Conservation (phyloP, 2,113 vertebrate species). For the Ceyx cyanopectus region DNA sequence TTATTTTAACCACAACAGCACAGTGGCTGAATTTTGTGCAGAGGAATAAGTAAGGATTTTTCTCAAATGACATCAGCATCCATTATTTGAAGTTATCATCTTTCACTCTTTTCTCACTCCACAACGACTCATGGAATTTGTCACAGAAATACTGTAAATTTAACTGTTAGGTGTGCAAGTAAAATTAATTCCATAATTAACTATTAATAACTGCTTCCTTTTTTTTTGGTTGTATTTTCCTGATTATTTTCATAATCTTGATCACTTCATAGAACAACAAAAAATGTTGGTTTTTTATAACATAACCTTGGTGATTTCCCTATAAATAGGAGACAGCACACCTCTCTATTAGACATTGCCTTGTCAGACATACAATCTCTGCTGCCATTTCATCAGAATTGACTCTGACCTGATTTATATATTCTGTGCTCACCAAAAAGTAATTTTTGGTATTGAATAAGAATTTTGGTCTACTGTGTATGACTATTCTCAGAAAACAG, state of each 20-base stretch:
- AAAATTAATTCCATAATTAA: not conserved
- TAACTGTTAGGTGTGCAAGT: not conserved
- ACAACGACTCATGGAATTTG: slow-evolving; percentile 13
- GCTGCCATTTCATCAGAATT: not conserved
- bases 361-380: not conserved
- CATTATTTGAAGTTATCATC: not conserved
- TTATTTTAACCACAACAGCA: not conserved
- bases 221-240: not conserved
- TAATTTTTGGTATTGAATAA: no score
- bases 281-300: not conserved
- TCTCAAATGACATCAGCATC: not conserved
- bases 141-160: not conserved
- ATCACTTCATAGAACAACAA: not conserved
- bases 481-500: no score
- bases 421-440: no score
- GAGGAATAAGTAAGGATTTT: not conserved
- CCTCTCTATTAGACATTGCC: fast-evolving
- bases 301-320: not conserved
- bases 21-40: not conserved
- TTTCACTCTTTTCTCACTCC: not conserved
- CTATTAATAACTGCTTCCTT: not conserved
- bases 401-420: no score
- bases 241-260: not conserved
- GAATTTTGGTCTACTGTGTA: no score
- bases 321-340: not conserved